Base-by-base conservation (phyloP, 2,888 invertebrate genomes). In the Prosapia bicincta region DNA sequence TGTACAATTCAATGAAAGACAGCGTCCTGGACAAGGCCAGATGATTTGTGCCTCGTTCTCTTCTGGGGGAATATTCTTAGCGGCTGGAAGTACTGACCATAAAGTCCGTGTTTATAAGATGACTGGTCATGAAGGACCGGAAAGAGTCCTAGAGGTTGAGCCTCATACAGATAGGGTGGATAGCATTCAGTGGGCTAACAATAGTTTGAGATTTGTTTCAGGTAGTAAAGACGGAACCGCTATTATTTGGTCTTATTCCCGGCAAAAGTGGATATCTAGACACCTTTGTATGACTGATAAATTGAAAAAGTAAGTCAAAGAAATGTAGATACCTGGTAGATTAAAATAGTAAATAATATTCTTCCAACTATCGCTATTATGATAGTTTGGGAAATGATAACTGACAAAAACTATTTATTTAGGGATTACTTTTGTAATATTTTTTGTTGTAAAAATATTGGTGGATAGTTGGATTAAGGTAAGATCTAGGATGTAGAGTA, bases 221-320 rank as follows among this genome's bases (percentile, higher is more conserved):
- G 99, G 98, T 10, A 95, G 96, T 82, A 96, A 96, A 84, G 99
- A 99, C 87, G 99, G 99, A 23, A 93, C 93, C 0, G 98, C 98
- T 0, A 92, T 95, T 79, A 90, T 99, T 75, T 99, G 98, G 98
- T 89, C 92, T 80, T 94, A 95, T 84, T 93, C 95, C 85, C 90
- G 93, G 78, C 95, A 96, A 80, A 93, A 95, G 82, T 99, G 98
- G 98, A 89, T 92, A 68, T 93, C 91, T 81, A 87, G 90, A 54
- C 88, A 91, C 80, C 86, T 98, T 67, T 87, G 91, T 79, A 93
- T 93, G 91, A 88, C 88, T 0, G 88, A 90, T 23, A 89, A 88
- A 79, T 82, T 91, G 54, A 84, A 88, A 23, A 78, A 77, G 80
- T 80, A 76, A 82, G 83, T 78, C 32, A 25, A 3, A 32, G 24